phyloP scores from a whole-genome alignment of 2,797 vertebrate species.

The Urosaurus nigricauda region DNA sequence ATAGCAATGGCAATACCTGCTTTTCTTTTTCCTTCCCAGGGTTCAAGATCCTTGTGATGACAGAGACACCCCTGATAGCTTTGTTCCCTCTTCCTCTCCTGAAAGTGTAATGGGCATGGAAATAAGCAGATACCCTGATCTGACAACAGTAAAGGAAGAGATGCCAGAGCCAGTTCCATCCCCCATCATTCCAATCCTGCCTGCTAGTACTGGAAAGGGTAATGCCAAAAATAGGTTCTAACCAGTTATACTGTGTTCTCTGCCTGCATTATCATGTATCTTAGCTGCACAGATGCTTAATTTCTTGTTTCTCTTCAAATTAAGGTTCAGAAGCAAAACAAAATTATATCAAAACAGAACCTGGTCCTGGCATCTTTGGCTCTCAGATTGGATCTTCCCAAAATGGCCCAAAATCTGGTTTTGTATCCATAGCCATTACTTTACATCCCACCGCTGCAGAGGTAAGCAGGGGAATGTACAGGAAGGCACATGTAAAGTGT shows the following conservation, averaged over 20 bases:
- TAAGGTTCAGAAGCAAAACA: slow-evolving; percentile 89
- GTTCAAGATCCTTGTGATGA: slow-evolving; percentile 93
- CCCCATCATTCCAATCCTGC: slow-evolving; percentile 94
- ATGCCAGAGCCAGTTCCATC: slow-evolving; percentile 91
- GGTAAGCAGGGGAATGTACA: slow-evolving; percentile 79
- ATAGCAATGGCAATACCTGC: slow-evolving; percentile 4
- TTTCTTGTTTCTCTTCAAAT: slow-evolving; percentile 31
- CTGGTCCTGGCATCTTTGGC: slow-evolving; percentile 85
- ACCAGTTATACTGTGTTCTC: accelerated
- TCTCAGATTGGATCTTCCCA: slow-evolving; percentile 86
- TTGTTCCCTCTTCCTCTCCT: slow-evolving; percentile 97
- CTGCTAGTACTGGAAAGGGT: slow-evolving; percentile 93
- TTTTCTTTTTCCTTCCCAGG: slow-evolving; percentile 73
- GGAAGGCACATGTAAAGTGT: neutral
- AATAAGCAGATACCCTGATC: slow-evolving; percentile 94
- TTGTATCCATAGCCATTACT: slow-evolving; percentile 98
- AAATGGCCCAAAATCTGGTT: slow-evolving; percentile 90
- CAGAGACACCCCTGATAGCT: slow-evolving; percentile 96
- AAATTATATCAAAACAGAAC: slow-evolving; percentile 92
- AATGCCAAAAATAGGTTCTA: slow-evolving; percentile 29
- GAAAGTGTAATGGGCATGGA: slow-evolving; percentile 97
- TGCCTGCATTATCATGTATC: accelerated
- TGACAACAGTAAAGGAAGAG: slow-evolving; percentile 94
- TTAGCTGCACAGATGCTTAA: slow-evolving; percentile 20
- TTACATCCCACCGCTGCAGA: slow-evolving; percentile 95